Base-by-base conservation (phyloP, 2,888 invertebrate genomes). In the Teinopalpus imperialis region DNA sequence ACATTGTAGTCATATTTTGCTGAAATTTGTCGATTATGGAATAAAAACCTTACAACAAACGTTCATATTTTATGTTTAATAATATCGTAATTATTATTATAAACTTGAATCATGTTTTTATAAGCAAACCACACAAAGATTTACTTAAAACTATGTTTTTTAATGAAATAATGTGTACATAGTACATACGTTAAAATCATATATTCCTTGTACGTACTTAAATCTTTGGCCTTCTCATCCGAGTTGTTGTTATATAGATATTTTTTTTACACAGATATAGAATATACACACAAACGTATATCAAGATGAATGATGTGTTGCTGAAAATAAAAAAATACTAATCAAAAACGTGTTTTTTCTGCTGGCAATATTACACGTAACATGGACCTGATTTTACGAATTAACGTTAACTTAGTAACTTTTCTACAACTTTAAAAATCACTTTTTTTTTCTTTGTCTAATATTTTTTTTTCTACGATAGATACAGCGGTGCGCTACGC, bases 401-500 rank as follows among this genome's bases (percentile, higher is more conserved):
- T n/a, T n/a, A n/a, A n/a, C n/a, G n/a, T n/a, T n/a, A n/a, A n/a
- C n/a, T n/a, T n/a, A n/a, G n/a, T n/a, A n/a, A n/a, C n/a, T n/a
- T n/a, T n/a, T n/a, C n/a, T n/a, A n/a, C n/a, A n/a, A n/a, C n/a
- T n/a, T 7, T 24, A 24, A 13, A 18, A 34, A 34, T 4, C 18
- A 2, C 20, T 21, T 9, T 20, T 34, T 21, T 18, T 20, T 9
- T 31, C 16, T n/a, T 35, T 4, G 9, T 16, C 44, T 43, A 21
- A 21, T 37, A 44, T 36, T 57, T 31, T 63, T 45, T 66, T 63
- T 68, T 65, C 58, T 69, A 55, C 57, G 50, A 53, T 74, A 82
- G 81, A 63, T 82, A 66, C 61, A 74, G 55, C 73, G 64, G 63
- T 72, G 73, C 74, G 71, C 57, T 54, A 63, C 80, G 52, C 69